Conservation (phyloP, 2,797 vertebrate species). For the Champsocephalus gunnari region DNA sequence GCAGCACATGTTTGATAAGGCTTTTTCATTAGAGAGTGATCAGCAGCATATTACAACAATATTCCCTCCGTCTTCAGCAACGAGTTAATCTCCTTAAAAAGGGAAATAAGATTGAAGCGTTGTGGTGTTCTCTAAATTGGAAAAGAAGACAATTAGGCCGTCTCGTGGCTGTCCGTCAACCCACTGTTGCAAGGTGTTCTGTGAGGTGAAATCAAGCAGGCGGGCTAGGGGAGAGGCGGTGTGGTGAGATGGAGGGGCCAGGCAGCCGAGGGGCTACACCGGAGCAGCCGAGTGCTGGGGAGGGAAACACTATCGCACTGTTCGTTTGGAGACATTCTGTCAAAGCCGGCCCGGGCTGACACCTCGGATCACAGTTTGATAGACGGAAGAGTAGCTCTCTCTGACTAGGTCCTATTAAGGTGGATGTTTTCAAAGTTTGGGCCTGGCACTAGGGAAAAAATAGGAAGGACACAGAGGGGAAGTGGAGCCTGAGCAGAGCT, state of each 20-base stretch:
- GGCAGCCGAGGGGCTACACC: conserved; percentile 74
- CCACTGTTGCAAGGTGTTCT: conserved; percentile 76
- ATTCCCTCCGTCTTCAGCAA: conserved; percentile 30
- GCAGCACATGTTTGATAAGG: conserved; percentile 35
- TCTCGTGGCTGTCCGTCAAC: conserved; percentile 80
- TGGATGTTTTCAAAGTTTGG: conserved; percentile 87
- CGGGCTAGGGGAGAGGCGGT: conserved; percentile 72
- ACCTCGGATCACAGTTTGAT: conserved; percentile 86
- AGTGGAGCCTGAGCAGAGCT: conserved; percentile 85
- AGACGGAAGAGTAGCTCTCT: conserved; percentile 84
- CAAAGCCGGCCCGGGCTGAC: conserved; percentile 81
- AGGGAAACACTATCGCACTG: conserved; percentile 82
- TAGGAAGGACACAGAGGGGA: conserved; percentile 87
- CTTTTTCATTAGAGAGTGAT: conserved; percentile 52
- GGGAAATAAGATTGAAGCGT: conserved; percentile 52
- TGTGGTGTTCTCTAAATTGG: conserved; percentile 69
- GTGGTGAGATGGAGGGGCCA: conserved; percentile 77
- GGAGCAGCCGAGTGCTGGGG: conserved; percentile 74
- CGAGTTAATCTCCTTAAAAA: conserved; percentile 56
- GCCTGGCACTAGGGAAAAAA: conserved; percentile 89
- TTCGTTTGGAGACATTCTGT: conserved; percentile 86
- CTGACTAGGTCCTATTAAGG: conserved; percentile 86
- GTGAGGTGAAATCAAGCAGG: conserved; percentile 81
- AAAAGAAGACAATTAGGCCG: conserved; percentile 75
- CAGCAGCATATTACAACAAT: conserved; percentile 4